Evolutionary conservation across 2,797 vertebrate species (phyloP), one percentile per base, ranked within the genome.

Genomic region (Channa striata): DNA sequence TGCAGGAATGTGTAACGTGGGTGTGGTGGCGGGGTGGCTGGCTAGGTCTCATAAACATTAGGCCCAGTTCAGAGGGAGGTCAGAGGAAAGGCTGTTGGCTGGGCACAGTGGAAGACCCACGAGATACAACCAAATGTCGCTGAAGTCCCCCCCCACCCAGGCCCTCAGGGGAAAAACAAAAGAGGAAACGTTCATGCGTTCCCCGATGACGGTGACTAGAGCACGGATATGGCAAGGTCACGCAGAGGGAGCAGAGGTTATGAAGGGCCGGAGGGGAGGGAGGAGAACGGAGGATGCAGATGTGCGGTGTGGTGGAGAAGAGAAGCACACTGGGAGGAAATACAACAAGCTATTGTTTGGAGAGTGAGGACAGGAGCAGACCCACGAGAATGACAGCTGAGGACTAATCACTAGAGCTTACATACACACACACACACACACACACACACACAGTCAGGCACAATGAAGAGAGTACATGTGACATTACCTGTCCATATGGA

Each of bases 261-360:
- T 21, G n/a, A 53, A 80, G 74, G 58, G 70, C 60, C n/a, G 25
- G 65, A 37, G 82, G 49, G 71, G 84, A 64, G 64, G 84, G 77
- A 51, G 84, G 73, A 60, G 77, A 51, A 25, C 11, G 81, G 82
- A 93, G 92, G 93, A 93, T 93, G 86, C 90, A 93, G 93, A 92
- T 94, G 92, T 93, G 89, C 44, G 25, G 70, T 34, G 60, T 33
- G 61, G 63, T 36, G 76, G 80, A 84, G 76, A 81, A 83, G 80
- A 79, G 78, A 88, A 87, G 89, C 84, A 84, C 81, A 88, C 85
- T 84, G 85, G 81, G 87, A 91, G 89, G 90, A 90, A 87, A 81
- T 82, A 94, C 93, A 94, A 94, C 87, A 77, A 83, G 77, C 91
- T 84, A 93, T 94, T 94, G 93, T 94, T 93, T 87, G 79, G 78